Conservation (phyloP, 2,888 invertebrate genomes). For the Drosophila birchii region DNA sequence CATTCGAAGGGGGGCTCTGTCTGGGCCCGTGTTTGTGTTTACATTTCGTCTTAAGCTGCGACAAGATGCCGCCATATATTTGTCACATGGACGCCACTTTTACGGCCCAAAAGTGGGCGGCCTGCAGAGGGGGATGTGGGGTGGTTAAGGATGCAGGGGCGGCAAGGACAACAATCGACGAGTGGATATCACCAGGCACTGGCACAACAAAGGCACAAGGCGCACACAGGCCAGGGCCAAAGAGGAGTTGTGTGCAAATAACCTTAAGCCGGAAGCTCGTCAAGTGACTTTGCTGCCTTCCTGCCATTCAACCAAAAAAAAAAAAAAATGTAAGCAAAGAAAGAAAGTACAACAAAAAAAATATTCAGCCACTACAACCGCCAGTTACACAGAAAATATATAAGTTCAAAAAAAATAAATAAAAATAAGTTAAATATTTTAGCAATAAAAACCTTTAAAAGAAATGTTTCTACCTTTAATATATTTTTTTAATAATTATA, state of each 20-base stretch:
- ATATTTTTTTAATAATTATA: background rate
- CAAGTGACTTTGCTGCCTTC: conserved; percentile 69
- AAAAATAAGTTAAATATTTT: no score
- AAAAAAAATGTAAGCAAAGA: conserved; percentile 7
- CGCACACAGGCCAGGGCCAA: background rate
- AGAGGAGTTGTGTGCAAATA: conserved; percentile 63
- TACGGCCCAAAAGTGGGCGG: conserved; percentile 20
- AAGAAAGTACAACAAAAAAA: background rate
- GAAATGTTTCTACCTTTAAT: background rate
- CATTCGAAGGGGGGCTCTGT: conserved; percentile 33
- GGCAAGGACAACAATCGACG: conserved; percentile 60
- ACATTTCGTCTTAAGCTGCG: conserved; percentile 74
- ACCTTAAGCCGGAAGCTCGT: conserved; percentile 76
- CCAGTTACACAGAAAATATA: background rate
- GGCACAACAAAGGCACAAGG: conserved; percentile 26
- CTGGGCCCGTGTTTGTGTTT: conserved; percentile 60
- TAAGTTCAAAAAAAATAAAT: no score
- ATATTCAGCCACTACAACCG: conserved; percentile 5
- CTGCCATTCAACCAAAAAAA: conserved; percentile 20
- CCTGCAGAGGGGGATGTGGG: background rate
- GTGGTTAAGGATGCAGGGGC: background rate
- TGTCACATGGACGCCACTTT: conserved; percentile 74
- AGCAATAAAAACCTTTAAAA: no score
- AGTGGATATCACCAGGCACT: conserved; percentile 63
- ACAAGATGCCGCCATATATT: conserved; percentile 68